A percentile compares a stretch with the other conserved stretches of the same genome.
These are phyloP conservation scores for Automeris io DNA, from an alignment of 2,888 invertebrate genomes.

Conservation along the genomic window DNA sequence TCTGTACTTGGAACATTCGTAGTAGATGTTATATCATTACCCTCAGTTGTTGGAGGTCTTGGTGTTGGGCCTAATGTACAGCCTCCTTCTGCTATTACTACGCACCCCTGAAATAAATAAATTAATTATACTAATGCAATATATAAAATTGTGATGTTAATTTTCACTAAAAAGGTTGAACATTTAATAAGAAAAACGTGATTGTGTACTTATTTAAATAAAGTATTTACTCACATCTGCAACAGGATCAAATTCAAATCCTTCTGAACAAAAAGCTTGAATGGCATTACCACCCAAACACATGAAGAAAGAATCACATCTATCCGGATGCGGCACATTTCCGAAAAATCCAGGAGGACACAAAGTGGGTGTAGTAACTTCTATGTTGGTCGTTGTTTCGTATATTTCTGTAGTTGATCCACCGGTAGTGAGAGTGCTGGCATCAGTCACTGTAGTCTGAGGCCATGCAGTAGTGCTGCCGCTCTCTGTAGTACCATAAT, in stretches of 20 bases:
- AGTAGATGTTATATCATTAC: neutral
- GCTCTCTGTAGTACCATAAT: neutral
- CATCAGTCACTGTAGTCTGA: no score
- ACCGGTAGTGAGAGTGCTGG: neutral
- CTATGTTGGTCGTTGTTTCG: neutral
- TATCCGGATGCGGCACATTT: slow-evolving; percentile 24
- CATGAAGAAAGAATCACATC: slow-evolving; percentile 25
- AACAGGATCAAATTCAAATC: slow-evolving; percentile 18
- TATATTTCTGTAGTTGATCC: neutral
- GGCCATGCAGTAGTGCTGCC: no score
- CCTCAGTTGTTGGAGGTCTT: neutral
- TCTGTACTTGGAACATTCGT: neutral
- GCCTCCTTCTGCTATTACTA: slow-evolving; percentile 15
- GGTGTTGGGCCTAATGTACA: slow-evolving; percentile 12
- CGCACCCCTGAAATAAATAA: slow-evolving; percentile 14
- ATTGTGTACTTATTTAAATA: no score
- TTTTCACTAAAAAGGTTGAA: no score
- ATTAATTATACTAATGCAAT: neutral
- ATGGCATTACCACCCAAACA: slow-evolving; percentile 17
- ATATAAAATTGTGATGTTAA: no score
- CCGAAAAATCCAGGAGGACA: slow-evolving; percentile 25
- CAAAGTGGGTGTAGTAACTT: slow-evolving; percentile 5
- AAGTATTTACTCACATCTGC: neutral
- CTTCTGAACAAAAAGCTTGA: slow-evolving; percentile 19
- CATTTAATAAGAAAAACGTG: no score